Base-by-base conservation (phyloP, 2,888 invertebrate species). In the Julus scanicus region DNA sequence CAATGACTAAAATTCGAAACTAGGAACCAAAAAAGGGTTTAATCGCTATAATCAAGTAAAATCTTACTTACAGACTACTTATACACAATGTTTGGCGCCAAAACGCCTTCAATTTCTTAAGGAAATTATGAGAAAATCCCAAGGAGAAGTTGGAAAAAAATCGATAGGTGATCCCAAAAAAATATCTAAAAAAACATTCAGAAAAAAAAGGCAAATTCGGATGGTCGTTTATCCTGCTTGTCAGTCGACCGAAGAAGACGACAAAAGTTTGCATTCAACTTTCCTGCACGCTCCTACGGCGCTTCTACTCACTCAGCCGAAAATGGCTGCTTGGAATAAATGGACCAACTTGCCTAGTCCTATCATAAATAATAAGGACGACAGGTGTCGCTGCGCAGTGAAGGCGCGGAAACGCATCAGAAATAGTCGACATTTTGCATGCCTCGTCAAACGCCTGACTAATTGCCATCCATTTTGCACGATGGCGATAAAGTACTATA, bases 151-250 rank as follows among this genome's bases (percentile, higher is more conserved):
- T 71, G 5, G 71, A 29, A 29, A 20, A 71, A 71, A 71, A 71
- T 71, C 71, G 71, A 71, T 71, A 9, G 71, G 71, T 71, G 71
- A 29, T 44, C 44, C 71, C 20, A 20, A 71, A 71, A 71, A 71
- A n/a, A n/a, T n/a, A n/a, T n/a, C n/a, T n/a, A n/a, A n/a, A n/a
- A n/a, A n/a, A n/a, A n/a, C n/a, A 57, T 17, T 8, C 11, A 53
- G 53, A 53, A 63, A 63, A 63, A 71, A 29, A 71, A 29, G 29
- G 6, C 71, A 29, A 71, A 71, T 71, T 71, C 71, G 71, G 71
- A n/a, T 71, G 29, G 71, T 71, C 71, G 71, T 71, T 71, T 71
- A 71, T 71, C 71, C 71, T 29, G 71, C n/a, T 71, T 71, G 71
- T 71, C 71, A 71, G 71, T 63, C n/a, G 63, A 63, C n/a, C 63